These are phyloP conservation scores for Melieria crassipennis DNA, from an alignment of 2,888 invertebrate species.

Conservation along the genomic window DNA sequence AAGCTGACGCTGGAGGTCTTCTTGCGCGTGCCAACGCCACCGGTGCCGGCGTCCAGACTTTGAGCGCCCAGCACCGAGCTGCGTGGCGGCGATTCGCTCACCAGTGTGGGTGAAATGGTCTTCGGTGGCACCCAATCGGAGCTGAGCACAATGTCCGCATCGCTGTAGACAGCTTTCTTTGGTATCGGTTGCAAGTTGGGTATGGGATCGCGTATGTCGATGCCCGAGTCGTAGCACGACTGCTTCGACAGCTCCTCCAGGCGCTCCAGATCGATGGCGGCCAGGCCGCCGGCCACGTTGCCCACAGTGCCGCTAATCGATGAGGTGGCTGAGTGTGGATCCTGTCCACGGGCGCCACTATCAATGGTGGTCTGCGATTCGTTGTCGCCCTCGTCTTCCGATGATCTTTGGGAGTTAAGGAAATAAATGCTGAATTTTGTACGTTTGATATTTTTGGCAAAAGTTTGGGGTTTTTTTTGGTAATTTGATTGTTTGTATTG, in stretches of 20 bases:
- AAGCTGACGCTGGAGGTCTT: constrained; percentile 79
- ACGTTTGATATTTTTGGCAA: constrained; percentile 39
- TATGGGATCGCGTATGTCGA: constrained; percentile 84
- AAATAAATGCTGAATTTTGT: constrained; percentile 62
- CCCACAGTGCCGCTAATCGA: constrained; percentile 52
- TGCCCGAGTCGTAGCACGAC: constrained; percentile 89
- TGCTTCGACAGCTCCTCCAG: constrained; percentile 78
- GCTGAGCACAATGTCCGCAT: constrained; percentile 87
- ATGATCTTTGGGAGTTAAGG: constrained; percentile 66
- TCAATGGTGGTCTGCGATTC: constrained; percentile 62
- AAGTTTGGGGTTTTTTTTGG: constrained; percentile 31
- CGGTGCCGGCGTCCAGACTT: constrained; percentile 58
- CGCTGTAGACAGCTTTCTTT: constrained; percentile 75
- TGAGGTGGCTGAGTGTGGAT: constrained; percentile 57
- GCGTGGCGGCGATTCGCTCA: constrained; percentile 69
- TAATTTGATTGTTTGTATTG: background rate
- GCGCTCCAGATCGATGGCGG: constrained; percentile 64
- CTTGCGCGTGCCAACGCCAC: constrained; percentile 70
- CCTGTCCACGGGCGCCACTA: constrained; percentile 60
- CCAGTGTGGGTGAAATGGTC: constrained; percentile 78
- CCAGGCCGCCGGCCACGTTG: constrained; percentile 46
- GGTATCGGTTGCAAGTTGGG: constrained; percentile 73
- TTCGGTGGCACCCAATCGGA: constrained; percentile 90
- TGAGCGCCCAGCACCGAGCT: constrained; percentile 54
- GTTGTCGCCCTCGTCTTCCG: constrained; percentile 65